phyloP scores from a whole-genome alignment of 1,140 invertebrate genomes.

The Lutraria rhynchaena region DNA sequence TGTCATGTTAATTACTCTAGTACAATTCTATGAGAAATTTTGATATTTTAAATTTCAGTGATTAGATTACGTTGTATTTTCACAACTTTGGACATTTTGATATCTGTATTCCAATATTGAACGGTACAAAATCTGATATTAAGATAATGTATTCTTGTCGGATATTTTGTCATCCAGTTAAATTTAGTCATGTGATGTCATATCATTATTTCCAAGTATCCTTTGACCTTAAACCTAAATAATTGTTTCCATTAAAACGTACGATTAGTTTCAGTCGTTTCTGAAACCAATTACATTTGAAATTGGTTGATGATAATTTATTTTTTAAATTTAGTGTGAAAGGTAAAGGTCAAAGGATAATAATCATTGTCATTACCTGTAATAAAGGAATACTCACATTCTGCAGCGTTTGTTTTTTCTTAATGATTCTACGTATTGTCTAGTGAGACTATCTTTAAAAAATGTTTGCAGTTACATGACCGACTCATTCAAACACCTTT shows the following conservation, averaged over 20 bases:
- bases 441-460: too few relatives aligned
- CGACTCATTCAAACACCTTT: too few relatives aligned
- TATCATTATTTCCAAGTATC: slow-evolving; percentile 12
- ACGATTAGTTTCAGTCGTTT: not conserved
- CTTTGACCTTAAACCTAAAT: not conserved
- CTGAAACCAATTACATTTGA: not conserved
- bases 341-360: slow-evolving; percentile 35
- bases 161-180: not conserved
- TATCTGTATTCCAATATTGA: not conserved
- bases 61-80: not conserved
- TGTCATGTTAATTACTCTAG: not conserved
- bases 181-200: slow-evolving; percentile 8
- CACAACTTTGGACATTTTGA: not conserved
- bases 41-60: not conserved
- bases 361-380: slow-evolving; percentile 36
- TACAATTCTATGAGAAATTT: too few relatives aligned
- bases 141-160: not conserved
- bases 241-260: not conserved
- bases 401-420: too few relatives aligned
- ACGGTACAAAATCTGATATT: not conserved
- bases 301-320: not conserved
- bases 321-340: not conserved
- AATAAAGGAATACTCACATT: slow-evolving; percentile 44
- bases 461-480: too few relatives aligned
- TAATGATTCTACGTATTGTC: too few relatives aligned